These are phyloP conservation scores for Rhagonycha lutea DNA, from an alignment of 2,888 invertebrate species.

Conservation along the genomic window DNA sequence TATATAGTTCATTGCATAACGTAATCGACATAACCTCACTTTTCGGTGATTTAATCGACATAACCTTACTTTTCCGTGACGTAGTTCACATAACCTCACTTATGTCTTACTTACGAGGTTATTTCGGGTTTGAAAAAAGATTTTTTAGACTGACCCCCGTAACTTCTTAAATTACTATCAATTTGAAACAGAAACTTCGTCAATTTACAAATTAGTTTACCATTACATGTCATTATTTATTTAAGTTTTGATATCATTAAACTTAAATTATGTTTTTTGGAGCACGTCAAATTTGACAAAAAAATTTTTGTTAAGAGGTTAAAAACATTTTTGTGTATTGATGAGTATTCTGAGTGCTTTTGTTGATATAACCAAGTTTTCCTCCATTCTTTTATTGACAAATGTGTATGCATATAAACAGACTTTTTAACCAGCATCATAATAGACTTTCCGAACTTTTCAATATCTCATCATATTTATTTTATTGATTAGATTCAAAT, in stretches of 20 bases:
- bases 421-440: slow-evolving; percentile 6
- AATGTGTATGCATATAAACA: slow-evolving; percentile 8
- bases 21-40: too few relatives aligned
- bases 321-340: background rate
- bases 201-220: background rate
- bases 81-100: too few relatives aligned
- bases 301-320: background rate
- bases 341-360: background rate
- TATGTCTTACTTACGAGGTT: too few relatives aligned
- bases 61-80: too few relatives aligned
- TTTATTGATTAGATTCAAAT: slow-evolving; percentile 7
- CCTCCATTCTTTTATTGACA: background rate
- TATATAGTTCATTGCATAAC: too few relatives aligned
- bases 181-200: background rate
- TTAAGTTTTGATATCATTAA: background rate
- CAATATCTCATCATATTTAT: slow-evolving; percentile 14
- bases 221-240: background rate
- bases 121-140: too few relatives aligned
- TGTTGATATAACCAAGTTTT: background rate
- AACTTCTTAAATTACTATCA: background rate
- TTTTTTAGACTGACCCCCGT: background rate
- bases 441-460: slow-evolving; percentile 13
- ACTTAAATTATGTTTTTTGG: background rate
- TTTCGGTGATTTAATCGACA: too few relatives aligned
- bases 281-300: background rate